Percentiles rank a stretch among this genome's conserved stretches.
Conservation (phyloP, 2,888 invertebrate genomes). For the Pseudococcus jackbeardsleyi region DNA sequence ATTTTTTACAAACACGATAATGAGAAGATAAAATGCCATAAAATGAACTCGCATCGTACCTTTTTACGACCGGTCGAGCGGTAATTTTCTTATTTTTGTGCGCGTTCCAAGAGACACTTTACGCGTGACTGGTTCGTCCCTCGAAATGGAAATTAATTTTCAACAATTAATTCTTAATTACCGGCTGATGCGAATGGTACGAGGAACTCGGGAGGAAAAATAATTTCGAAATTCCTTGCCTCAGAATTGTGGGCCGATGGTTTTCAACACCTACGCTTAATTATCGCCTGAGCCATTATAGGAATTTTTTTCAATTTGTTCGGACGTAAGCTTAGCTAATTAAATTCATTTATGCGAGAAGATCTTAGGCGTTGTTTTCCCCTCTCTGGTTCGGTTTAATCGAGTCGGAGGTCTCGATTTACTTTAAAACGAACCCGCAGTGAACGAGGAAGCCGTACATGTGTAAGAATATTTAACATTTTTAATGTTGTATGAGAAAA, state of each 20-base stretch:
- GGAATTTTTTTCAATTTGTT: not conserved
- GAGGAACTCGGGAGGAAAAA: not conserved
- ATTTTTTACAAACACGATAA: constrained; percentile 16
- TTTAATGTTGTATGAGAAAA: not conserved
- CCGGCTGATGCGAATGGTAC: not conserved
- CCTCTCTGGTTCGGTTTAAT: not conserved
- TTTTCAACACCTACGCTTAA: not conserved
- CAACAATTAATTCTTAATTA: not conserved
- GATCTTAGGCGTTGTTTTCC: not conserved
- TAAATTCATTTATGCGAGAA: constrained; percentile 18
- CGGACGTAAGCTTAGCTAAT: not conserved
- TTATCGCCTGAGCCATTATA: not conserved
- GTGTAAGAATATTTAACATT: constrained; percentile 9
- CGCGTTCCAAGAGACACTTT: not conserved
- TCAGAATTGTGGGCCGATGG: not conserved
- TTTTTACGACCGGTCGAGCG: constrained; percentile 10
- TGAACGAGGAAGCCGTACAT: not conserved
- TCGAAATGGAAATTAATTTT: constrained; percentile 24
- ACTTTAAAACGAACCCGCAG: not conserved
- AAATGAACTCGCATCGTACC: not conserved
- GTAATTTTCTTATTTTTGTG: not conserved
- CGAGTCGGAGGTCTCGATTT: not conserved
- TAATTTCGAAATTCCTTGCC: not conserved
- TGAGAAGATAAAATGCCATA: constrained; percentile 34
- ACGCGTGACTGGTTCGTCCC: constrained; percentile 48